These are phyloP conservation scores for Xiphias gladius DNA, from an alignment of 2,113 vertebrate species.

Conservation along the genomic window DNA sequence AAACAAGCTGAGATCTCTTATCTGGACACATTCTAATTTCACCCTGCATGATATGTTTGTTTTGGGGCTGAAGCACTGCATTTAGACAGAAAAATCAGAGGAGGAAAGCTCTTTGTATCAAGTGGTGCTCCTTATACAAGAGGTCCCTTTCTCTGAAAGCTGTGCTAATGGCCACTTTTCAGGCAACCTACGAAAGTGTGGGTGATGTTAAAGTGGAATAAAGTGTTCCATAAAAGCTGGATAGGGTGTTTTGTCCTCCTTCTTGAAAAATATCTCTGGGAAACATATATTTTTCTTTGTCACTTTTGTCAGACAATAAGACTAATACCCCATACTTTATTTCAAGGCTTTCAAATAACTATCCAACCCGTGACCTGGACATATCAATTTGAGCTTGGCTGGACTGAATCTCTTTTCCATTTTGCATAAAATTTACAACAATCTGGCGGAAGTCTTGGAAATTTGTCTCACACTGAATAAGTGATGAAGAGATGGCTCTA, in stretches of 20 bases:
- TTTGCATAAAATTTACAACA: slow-evolving; percentile 77
- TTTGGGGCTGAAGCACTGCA: slow-evolving; percentile 33
- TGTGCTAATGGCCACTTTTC: slow-evolving; percentile 76
- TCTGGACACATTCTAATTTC: slow-evolving; percentile 68
- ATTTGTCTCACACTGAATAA: slow-evolving; percentile 74
- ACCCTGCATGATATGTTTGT: slow-evolving; percentile 67
- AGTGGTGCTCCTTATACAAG: slow-evolving; percentile 46
- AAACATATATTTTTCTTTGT: slow-evolving; percentile 73
- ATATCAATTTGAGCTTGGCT: slow-evolving; percentile 66
- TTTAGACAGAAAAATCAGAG: slow-evolving; percentile 47
- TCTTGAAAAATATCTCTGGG: slow-evolving; percentile 42
- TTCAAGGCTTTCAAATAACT: slow-evolving; percentile 56
- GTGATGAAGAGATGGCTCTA: slow-evolving; percentile 74
- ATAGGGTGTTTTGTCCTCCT: slow-evolving; percentile 65
- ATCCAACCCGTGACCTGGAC: slow-evolving; percentile 51
- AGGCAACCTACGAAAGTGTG: slow-evolving; percentile 68
- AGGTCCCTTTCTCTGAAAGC: slow-evolving; percentile 63
- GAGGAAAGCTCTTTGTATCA: slow-evolving; percentile 55
- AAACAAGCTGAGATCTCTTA: slow-evolving; percentile 42
- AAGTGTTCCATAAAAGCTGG: slow-evolving; percentile 80
- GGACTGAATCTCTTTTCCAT: slow-evolving; percentile 65
- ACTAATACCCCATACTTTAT: slow-evolving; percentile 54
- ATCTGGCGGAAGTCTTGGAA: slow-evolving; percentile 74
- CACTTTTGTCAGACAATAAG: slow-evolving; percentile 67
- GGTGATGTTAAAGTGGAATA: slow-evolving; percentile 76